phyloP scores from a whole-genome alignment of 2,888 invertebrate species.

The Aproaerema taeniolella region DNA sequence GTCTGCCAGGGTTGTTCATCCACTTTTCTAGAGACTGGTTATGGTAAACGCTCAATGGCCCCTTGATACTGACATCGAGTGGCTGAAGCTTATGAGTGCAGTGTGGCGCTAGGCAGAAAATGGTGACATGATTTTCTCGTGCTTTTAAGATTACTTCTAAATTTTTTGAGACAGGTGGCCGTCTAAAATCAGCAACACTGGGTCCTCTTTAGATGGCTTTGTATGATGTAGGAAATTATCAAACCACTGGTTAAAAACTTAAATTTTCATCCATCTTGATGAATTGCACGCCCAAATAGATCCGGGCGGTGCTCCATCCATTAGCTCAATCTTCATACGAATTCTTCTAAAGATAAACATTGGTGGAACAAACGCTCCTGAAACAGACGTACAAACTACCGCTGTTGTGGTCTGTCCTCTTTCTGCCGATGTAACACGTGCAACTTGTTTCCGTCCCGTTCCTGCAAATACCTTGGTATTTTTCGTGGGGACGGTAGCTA shows the following conservation, averaged over 20 bases:
- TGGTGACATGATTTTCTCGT: slow-evolving; percentile 14
- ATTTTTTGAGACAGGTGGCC: slow-evolving; percentile 17
- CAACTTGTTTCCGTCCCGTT: no score
- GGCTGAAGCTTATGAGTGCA: slow-evolving; percentile 18
- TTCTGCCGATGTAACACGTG: no score
- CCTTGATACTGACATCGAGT: slow-evolving; percentile 10
- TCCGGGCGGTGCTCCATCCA: slow-evolving; percentile 32
- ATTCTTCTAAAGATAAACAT: slow-evolving; percentile 35
- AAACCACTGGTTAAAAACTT: slow-evolving; percentile 19
- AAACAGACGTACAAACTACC: no score
- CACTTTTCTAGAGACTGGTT: slow-evolving; percentile 1
- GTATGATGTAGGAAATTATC: slow-evolving; percentile 15
- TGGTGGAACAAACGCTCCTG: slow-evolving; percentile 35
- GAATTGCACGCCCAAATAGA: slow-evolving; percentile 24
- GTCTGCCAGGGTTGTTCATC: slow-evolving; percentile 10
- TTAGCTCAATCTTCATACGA: slow-evolving; percentile 30
- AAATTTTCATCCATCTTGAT: slow-evolving; percentile 18
- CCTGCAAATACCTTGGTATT: no score
- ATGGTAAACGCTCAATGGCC: slow-evolving; percentile 1
- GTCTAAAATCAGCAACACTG: slow-evolving; percentile 20
- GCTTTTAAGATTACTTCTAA: slow-evolving; percentile 13
- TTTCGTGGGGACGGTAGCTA: no score
- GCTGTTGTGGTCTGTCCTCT: no score
- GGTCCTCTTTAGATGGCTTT: slow-evolving; percentile 11
- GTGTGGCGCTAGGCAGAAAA: slow-evolving; percentile 21